Evolutionary conservation across 1,140 invertebrate species (phyloP).

Genomic region (Plectrocnemia conspersa): DNA sequence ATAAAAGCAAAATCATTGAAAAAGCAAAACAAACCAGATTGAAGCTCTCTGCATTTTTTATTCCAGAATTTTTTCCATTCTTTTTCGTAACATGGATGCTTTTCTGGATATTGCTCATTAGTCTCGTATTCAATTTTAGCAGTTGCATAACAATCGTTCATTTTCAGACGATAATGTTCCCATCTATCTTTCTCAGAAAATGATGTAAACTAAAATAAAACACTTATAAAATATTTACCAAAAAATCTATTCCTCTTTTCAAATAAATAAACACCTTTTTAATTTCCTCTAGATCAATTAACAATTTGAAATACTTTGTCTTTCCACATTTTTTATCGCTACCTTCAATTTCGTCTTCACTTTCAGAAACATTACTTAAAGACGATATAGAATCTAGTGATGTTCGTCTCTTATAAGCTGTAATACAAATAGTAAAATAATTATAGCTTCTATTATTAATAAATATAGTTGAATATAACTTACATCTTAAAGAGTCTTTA

Average conservation of each 20-base stretch:
- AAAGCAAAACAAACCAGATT: constrained; percentile 46
- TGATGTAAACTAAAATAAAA: too few relatives aligned
- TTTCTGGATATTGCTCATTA: constrained; percentile 78
- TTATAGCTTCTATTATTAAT: too few relatives aligned
- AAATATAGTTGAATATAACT: not conserved
- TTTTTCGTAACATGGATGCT: constrained; percentile 76
- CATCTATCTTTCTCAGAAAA: constrained; percentile 14
- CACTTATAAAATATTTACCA: too few relatives aligned
- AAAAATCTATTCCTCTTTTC: too few relatives aligned
- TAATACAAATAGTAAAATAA: not conserved
- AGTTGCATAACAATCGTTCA: not conserved
- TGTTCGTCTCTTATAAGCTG: not conserved
- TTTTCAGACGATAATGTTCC: constrained; percentile 13
- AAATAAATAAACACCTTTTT: too few relatives aligned
- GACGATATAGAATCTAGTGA: constrained; percentile 17
- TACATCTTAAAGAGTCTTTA: too few relatives aligned
- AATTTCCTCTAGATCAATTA: too few relatives aligned
- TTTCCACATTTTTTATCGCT: too few relatives aligned
- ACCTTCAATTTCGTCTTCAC: constrained; percentile 17
- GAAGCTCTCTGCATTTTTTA: constrained; percentile 72
- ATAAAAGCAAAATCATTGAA: constrained; percentile 12
- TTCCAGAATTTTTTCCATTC: constrained; percentile 88
- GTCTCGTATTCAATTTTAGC: constrained; percentile 52
- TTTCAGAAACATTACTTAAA: constrained; percentile 11
- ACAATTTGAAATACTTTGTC: too few relatives aligned